phyloP scores from a whole-genome alignment of 2,888 invertebrate genomes.

The Cephus pygmeus region DNA sequence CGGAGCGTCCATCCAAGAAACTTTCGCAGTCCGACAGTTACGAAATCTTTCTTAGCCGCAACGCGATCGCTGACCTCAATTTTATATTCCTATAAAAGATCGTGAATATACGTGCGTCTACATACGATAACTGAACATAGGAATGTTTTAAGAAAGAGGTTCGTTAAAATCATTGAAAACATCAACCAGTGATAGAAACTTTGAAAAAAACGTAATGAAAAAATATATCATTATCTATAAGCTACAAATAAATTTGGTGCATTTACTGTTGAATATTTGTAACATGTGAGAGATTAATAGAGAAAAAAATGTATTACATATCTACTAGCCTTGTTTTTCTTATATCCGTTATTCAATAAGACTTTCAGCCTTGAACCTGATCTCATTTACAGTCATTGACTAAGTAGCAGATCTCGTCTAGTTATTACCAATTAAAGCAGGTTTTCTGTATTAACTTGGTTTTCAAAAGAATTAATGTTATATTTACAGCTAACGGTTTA shows the following conservation, averaged over 20 bases:
- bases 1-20: constrained; percentile 22
- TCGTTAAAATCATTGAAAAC: too few species aligned
- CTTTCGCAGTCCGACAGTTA: constrained; percentile 39
- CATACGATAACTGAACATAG: background rate
- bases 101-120: background rate
- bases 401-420: background rate
- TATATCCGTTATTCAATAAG: background rate
- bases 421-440: background rate
- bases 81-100: constrained; percentile 20
- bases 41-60: constrained; percentile 29
- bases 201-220: background rate
- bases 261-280: background rate
- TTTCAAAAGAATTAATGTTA: background rate
- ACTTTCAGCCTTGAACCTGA: background rate
- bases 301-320: too few species aligned
- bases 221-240: background rate
- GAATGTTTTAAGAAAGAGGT: too few species aligned
- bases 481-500: background rate
- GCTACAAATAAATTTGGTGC: background rate
- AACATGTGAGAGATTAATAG: background rate
- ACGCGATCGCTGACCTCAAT: constrained; percentile 32
- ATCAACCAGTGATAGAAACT: background rate
- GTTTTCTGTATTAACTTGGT: background rate
- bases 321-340: too few species aligned
- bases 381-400: background rate